Conservation (phyloP, 2,797 vertebrate species). For the Phoebastria nigripes region DNA sequence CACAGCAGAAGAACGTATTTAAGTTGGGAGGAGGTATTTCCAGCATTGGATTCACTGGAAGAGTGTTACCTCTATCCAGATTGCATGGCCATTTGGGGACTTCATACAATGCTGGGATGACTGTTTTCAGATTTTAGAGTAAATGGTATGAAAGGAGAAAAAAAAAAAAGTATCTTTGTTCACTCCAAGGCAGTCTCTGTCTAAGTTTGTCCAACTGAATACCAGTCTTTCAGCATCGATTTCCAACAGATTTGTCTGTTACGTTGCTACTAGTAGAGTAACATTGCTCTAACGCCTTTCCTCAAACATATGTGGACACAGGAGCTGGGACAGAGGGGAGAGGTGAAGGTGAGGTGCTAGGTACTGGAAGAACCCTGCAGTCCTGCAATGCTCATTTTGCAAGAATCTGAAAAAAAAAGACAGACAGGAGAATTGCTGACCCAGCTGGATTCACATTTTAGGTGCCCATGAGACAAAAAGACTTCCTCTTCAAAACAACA, state of each 20-base stretch:
- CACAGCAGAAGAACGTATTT: neutral
- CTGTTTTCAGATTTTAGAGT: constrained; percentile 1
- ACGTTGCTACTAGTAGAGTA: neutral
- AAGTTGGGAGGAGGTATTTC: constrained; percentile 1
- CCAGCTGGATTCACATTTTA: neutral
- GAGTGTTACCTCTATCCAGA: neutral
- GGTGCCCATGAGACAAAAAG: neutral
- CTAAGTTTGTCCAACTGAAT: neutral
- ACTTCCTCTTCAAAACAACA: neutral
- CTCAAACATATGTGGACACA: neutral
- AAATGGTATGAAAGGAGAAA: neutral
- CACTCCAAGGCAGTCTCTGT: neutral
- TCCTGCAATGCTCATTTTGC: neutral
- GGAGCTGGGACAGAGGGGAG: neutral
- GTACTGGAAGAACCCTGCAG: neutral
- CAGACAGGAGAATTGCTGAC: neutral
- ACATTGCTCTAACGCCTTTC: neutral
- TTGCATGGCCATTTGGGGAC: neutral
- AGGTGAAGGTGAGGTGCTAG: neutral
- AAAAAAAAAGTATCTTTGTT: neutral
- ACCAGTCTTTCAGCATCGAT: neutral
- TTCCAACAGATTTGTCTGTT: neutral
- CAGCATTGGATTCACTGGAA: neutral
- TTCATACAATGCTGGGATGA: neutral
- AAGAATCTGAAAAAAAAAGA: neutral